phyloP scores from a whole-genome alignment of 2,888 invertebrate genomes.

The Hedya salicella region DNA sequence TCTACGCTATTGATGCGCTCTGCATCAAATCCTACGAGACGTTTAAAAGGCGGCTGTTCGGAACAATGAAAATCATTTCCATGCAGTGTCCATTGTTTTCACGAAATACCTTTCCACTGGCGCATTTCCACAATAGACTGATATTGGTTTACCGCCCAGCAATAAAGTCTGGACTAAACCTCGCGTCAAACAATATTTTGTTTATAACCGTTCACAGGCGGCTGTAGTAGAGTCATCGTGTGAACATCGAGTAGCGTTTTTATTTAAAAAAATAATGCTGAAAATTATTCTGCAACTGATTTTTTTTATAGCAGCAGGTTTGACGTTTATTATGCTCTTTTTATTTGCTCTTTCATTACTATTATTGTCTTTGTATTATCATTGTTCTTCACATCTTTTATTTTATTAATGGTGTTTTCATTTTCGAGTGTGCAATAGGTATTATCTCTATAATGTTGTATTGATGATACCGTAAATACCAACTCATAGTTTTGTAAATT shows the following conservation, averaged over 20 bases:
- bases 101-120: slow-evolving; percentile 69
- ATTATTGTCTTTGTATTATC: background rate
- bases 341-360: background rate
- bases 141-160: slow-evolving; percentile 67
- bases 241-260: background rate
- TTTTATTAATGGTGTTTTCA: too few relatives aligned
- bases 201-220: slow-evolving; percentile 17
- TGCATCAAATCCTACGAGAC: slow-evolving; percentile 36
- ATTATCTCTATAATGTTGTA: too few relatives aligned
- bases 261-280: slow-evolving; percentile 22
- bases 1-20: slow-evolving; percentile 31
- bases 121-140: slow-evolving; percentile 68
- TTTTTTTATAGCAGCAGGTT: slow-evolving; percentile 21
- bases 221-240: slow-evolving; percentile 4
- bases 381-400: too few relatives aligned
- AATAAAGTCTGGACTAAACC: slow-evolving; percentile 60
- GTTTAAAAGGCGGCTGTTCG: slow-evolving; percentile 46
- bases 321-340: background rate
- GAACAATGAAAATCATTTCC: slow-evolving; percentile 69
- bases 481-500: background rate
- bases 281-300: slow-evolving; percentile 14
- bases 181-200: slow-evolving; percentile 47
- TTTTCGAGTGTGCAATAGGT: too few relatives aligned
- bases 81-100: slow-evolving; percentile 73
- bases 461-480: background rate